Evolutionary conservation across 2,113 vertebrate species (phyloP), one percentile per base, ranked within the genome.

Genomic region (Notarius lentiginosus): DNA sequence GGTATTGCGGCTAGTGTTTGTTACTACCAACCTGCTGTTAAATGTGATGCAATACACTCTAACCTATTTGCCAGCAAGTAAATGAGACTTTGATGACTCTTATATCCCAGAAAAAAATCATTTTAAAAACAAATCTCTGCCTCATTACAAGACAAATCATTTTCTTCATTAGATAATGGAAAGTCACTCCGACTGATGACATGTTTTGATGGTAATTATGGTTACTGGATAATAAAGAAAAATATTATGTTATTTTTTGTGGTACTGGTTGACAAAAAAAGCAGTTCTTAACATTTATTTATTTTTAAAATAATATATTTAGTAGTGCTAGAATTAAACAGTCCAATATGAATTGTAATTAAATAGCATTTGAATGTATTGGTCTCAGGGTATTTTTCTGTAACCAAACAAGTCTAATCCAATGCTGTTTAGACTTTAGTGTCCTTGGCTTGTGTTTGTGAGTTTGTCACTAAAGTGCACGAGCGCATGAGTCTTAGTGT

Each of bases 381-480:
- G 1, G 8, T 60, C 55, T 60, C 1, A 11, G 7, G 15, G 2
- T 4, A 9, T 17, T 55, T 79, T 56, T 49, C 5, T n/a, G 22
- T 22, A 76, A 51, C 9, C 18, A 49, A 75, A 24, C 18, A 11
- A 1, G 18, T 49, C 17, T 0, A 8, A 58, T 60, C 8, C 2
- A 30, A 58, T 80, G 27, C 49, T 53, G 49, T 77, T 77, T 77
- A 76, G 49, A 30, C 53, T 27, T 56, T 30, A 55, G 11, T 55
- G 12, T 53, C 24, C 8, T 41, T n/a, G 11, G 53, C 30, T 60
- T 76, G 56, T 83, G 86, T 75, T 80, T 61, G 77, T 81, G 77
- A 73, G 55, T 75, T 80, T 9, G 55, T 63, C 49, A 47, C 41
- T 41, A 41, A 41, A 41, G 41, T 41, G 41, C 41, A 41, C 4